Evolutionary conservation across 2,113 vertebrate species (phyloP).

Genomic region (Chauna torquata): DNA sequence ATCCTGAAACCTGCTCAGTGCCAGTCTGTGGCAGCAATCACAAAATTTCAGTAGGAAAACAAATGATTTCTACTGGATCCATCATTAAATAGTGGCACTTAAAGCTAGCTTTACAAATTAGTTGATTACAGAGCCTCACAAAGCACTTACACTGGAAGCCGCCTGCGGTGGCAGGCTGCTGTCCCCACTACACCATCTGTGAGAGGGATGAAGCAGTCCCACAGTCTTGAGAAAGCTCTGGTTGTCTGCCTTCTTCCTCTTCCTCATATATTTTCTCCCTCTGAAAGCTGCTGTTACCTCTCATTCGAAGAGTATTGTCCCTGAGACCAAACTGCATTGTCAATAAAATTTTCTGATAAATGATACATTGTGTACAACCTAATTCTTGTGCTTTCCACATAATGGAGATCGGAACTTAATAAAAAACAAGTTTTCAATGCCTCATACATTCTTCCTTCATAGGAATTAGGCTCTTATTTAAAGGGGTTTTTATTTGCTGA

Average conservation of each 20-base stretch:
- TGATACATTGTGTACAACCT: background rate
- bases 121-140: background rate
- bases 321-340: background rate
- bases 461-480: background rate
- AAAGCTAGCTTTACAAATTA: background rate
- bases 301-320: background rate
- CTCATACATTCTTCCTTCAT: background rate
- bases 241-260: background rate
- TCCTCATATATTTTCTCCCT: background rate
- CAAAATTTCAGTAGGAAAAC: background rate
- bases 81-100: background rate
- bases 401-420: background rate
- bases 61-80: background rate
- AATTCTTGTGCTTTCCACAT: background rate
- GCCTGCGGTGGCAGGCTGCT: background rate
- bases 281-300: background rate
- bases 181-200: accelerated
- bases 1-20: background rate
- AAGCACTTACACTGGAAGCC: background rate
- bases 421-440: background rate
- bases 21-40: background rate
- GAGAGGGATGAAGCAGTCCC: background rate
- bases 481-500: background rate
- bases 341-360: background rate
- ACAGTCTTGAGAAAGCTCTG: background rate